Percentiles rank a stretch among this genome's conserved stretches.
phyloP scores from a whole-genome alignment of 37 sponge, comb jelly and placozoan species.

The Tethya wilhelma region DNA sequence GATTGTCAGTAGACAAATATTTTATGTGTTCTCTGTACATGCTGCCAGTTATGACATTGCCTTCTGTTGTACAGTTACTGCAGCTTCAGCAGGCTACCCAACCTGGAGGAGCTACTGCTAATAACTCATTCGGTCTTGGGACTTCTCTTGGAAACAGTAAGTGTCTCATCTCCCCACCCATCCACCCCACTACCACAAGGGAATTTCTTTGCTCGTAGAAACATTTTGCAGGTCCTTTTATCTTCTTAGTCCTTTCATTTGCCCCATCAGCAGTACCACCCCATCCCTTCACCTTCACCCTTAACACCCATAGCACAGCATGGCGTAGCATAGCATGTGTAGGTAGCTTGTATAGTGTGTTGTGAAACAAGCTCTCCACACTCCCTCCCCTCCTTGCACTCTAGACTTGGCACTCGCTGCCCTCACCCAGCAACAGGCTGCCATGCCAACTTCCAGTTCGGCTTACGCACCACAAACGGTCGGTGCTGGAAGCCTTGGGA shows the following conservation, averaged over 20 bases:
- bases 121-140: slow-evolving; percentile 73
- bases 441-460: background rate
- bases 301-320: too few relatives aligned
- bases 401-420: slow-evolving; percentile 10
- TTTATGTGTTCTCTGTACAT: background rate
- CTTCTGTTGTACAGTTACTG: slow-evolving; percentile 8
- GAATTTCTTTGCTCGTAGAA: too few relatives aligned
- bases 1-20: background rate
- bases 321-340: too few relatives aligned
- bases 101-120: slow-evolving; percentile 33
- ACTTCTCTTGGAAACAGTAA: slow-evolving; percentile 33
- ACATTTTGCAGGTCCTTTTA: too few relatives aligned
- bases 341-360: too few relatives aligned
- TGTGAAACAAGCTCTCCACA: too few relatives aligned
- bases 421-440: slow-evolving; percentile 17
- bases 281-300: too few relatives aligned
- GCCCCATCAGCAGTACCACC: too few relatives aligned
- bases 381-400: background rate
- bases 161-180: too few relatives aligned
- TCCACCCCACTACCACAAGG: too few relatives aligned
- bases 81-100: slow-evolving; percentile 21
- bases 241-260: too few relatives aligned
- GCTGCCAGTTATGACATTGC: background rate
- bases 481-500: slow-evolving; percentile 28
- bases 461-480: background rate